Conservation (phyloP, 2,888 invertebrate species). For the Dynastes hyllus region DNA sequence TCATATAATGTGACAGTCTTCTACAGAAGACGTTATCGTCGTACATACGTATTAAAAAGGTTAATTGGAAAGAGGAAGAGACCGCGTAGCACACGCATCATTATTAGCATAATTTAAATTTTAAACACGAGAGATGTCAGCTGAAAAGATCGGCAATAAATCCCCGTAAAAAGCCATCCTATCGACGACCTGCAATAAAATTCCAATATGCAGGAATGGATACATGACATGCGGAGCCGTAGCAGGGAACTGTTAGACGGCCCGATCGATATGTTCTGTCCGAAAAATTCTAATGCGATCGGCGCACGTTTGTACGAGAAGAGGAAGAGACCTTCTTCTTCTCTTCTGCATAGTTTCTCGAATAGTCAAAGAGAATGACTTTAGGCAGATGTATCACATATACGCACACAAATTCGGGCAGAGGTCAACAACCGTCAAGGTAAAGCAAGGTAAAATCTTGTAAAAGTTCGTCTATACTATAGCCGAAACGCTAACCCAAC, state of each 20-base stretch:
- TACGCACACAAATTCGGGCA: constrained; percentile 47
- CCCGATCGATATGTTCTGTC: neutral
- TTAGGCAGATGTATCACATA: constrained; percentile 52
- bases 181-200: neutral
- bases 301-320: neutral
- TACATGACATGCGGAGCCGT: neutral
- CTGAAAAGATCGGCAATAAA: neutral
- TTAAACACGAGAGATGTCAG: neutral
- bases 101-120: constrained; percentile 7
- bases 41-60: neutral
- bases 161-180: neutral
- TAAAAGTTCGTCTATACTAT: constrained; percentile 24
- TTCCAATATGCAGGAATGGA: neutral
- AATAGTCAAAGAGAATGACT: constrained; percentile 52
- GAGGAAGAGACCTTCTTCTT: neutral
- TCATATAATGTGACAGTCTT: too few species aligned
- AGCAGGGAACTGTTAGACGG: neutral
- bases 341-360: constrained; percentile 32
- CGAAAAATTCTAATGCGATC: neutral
- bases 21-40: neutral
- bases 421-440: constrained; percentile 55
- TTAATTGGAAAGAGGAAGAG: neutral
- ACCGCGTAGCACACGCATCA: neutral
- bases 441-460: constrained; percentile 56
- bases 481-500: constrained; percentile 8